Percentiles rank a stretch among this genome's conserved stretches.
phyloP scores from a whole-genome alignment of 2,113 vertebrate genomes.

The Centropristis striata region DNA sequence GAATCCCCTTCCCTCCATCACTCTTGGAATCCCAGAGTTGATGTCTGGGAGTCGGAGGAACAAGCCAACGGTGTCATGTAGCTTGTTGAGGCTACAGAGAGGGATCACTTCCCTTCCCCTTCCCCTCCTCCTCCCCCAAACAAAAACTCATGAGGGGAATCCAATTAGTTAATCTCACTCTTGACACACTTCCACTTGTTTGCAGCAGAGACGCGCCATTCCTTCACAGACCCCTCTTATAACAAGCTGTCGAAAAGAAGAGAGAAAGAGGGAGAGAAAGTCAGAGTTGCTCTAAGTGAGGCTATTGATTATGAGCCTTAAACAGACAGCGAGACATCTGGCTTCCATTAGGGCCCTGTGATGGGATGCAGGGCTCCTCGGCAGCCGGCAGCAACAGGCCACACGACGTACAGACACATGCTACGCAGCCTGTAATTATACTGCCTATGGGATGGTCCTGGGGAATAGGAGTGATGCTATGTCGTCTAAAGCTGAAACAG shows the following conservation, averaged over 20 bases:
- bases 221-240: slow-evolving; percentile 87
- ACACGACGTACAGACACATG: slow-evolving; percentile 88
- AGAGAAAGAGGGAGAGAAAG: slow-evolving; percentile 62
- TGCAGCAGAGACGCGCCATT: slow-evolving; percentile 81
- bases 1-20: slow-evolving; percentile 73
- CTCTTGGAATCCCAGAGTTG: slow-evolving; percentile 50
- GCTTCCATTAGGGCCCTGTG: slow-evolving; percentile 89
- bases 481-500: slow-evolving; percentile 75
- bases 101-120: slow-evolving; percentile 65
- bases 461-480: slow-evolving; percentile 79
- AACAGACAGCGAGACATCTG: slow-evolving; percentile 90
- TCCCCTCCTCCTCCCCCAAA: slow-evolving; percentile 45
- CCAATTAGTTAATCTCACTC: slow-evolving; percentile 89
- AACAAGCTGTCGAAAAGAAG: slow-evolving; percentile 87
- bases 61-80: slow-evolving; percentile 70
- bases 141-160: slow-evolving; percentile 80
- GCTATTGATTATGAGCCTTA: slow-evolving; percentile 91
- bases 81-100: slow-evolving; percentile 71
- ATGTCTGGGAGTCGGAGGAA: slow-evolving; percentile 53
- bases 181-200: slow-evolving; percentile 77
- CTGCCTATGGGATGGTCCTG: slow-evolving; percentile 81
- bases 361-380: slow-evolving; percentile 84
- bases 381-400: slow-evolving; percentile 83
- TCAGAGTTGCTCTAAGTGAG: slow-evolving; percentile 82
- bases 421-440: slow-evolving; percentile 91